Evolutionary conservation across 2,113 vertebrate genomes (phyloP).

Genomic region (Thunnus maccoyii): DNA sequence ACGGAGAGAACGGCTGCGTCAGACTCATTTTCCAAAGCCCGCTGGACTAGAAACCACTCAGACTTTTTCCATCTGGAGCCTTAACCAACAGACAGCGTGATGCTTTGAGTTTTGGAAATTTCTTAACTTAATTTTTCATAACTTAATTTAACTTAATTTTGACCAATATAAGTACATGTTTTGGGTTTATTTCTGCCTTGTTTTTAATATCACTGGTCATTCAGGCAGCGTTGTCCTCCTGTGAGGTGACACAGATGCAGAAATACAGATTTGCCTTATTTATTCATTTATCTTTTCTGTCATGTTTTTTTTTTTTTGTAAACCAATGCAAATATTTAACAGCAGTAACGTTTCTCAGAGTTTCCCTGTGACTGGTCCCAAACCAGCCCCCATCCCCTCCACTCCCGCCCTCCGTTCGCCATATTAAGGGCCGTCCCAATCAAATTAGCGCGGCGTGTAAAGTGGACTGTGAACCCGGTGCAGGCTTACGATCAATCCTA

Average conservation of each 20-base stretch:
- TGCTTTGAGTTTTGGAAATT: not conserved
- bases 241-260: not conserved
- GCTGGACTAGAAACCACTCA: slow-evolving; percentile 76
- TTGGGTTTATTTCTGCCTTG: not conserved
- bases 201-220: not conserved
- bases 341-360: not conserved
- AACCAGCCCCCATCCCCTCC: no score
- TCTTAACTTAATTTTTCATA: slow-evolving; percentile 22
- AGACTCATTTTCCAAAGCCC: slow-evolving; percentile 97
- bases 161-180: not conserved
- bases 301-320: not conserved
- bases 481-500: no score
- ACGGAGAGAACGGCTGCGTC: slow-evolving; percentile 88
- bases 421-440: no score
- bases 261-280: slow-evolving; percentile 32
- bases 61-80: not conserved
- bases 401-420: no score
- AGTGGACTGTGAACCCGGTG: no score
- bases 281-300: slow-evolving; percentile 44
- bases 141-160: slow-evolving; percentile 47
- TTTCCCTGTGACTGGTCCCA: not conserved
- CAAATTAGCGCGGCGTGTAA: no score
- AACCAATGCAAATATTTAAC: slow-evolving; percentile 9
- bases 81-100: not conserved
- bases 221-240: not conserved